Evolutionary conservation across 2,888 invertebrate genomes (phyloP).

Genomic region (Timema cristinae): DNA sequence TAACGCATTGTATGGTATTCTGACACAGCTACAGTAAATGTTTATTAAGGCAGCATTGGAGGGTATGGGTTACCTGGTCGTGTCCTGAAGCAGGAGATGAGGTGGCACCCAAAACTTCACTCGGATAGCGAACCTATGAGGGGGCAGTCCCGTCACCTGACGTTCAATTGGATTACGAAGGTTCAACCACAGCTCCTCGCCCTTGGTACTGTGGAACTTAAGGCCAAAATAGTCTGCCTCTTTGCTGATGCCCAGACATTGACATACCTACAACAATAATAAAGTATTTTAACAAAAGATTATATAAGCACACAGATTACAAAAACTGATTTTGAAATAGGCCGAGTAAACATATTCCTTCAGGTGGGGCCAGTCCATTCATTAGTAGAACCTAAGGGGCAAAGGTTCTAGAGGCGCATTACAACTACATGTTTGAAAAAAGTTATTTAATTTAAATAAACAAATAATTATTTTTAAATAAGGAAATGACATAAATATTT

Average conservation of each 20-base stretch:
- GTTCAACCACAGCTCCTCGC: slow-evolving; percentile 82
- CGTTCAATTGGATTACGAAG: slow-evolving; percentile 75
- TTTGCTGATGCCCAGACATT: slow-evolving; percentile 74
- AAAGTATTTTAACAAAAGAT: no score
- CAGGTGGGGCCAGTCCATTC: not conserved
- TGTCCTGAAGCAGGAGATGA: slow-evolving; percentile 78
- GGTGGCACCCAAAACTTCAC: slow-evolving; percentile 93
- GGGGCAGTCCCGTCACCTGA: slow-evolving; percentile 61
- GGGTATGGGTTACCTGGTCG: slow-evolving; percentile 58
- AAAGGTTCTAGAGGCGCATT: not conserved
- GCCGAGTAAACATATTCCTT: not conserved
- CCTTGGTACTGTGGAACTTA: slow-evolving; percentile 61
- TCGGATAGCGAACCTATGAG: slow-evolving; percentile 64
- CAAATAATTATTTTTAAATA: no score
- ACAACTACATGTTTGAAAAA: not conserved
- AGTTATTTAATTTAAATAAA: no score
- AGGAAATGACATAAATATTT: no score
- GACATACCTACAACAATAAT: slow-evolving; percentile 65
- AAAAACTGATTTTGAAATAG: no score
- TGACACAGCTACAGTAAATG: no score
- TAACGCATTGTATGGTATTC: no score
- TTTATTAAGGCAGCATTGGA: no score
- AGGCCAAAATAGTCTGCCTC: slow-evolving; percentile 88
- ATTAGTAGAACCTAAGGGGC: not conserved
- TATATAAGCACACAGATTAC: no score